phyloP scores from a whole-genome alignment of 2,113 vertebrate genomes.

The Mandrillus leucophaeus region DNA sequence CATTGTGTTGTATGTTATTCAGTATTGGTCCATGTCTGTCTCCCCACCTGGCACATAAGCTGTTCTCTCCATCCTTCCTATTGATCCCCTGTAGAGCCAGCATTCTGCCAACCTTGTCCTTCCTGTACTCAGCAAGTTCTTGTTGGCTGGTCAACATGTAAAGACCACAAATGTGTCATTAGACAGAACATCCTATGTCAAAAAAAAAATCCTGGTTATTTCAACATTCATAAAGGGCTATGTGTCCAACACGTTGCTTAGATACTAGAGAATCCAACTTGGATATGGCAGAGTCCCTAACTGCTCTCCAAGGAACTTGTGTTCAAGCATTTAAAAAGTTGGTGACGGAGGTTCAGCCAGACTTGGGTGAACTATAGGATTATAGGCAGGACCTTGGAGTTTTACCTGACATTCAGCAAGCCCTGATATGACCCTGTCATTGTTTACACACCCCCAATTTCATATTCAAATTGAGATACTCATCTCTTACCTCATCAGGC shows the following conservation, averaged over 20 bases:
- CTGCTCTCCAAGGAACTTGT: neutral
- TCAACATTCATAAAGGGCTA: neutral
- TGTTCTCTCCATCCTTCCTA: neutral
- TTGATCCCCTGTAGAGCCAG: no score
- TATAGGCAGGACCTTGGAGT: neutral
- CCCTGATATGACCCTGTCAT: neutral
- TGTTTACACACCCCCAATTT: neutral
- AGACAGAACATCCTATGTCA: neutral
- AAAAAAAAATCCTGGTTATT: neutral
- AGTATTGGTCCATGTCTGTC: fast-evolving
- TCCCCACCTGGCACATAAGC: neutral
- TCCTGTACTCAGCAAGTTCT: neutral
- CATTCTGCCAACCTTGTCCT: neutral
- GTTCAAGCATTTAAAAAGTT: neutral
- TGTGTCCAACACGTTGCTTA: neutral
- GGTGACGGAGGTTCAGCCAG: neutral
- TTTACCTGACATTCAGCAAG: neutral
- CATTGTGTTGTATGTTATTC: fast-evolving
- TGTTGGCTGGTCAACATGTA: neutral
- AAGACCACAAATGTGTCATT: neutral
- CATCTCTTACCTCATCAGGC: neutral
- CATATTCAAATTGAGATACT: neutral
- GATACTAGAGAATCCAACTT: neutral
- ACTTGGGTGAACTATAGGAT: neutral
- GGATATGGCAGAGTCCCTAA: neutral